Evolutionary conservation across 2,888 invertebrate species (phyloP).

Genomic region (Acanthoscelides obtectus): DNA sequence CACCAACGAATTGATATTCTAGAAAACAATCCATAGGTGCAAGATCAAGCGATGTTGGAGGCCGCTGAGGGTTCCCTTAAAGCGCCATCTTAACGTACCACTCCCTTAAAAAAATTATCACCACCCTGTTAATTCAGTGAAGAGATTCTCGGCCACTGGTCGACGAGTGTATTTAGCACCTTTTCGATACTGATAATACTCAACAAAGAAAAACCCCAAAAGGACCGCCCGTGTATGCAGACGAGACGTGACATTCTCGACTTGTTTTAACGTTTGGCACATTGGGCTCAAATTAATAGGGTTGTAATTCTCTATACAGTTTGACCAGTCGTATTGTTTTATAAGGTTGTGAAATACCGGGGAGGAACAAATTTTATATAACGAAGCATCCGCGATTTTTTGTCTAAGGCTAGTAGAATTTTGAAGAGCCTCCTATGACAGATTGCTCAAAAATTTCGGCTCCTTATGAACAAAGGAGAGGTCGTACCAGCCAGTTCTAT

Average conservation of each 20-base stretch:
- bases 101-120: neutral
- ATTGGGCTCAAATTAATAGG: neutral
- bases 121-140: neutral
- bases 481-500: too few relatives aligned
- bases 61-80: neutral
- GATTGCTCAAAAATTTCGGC: too few relatives aligned
- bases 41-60: too few relatives aligned
- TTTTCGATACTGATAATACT: neutral
- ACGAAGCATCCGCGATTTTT: neutral
- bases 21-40: too few relatives aligned
- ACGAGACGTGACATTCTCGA: neutral
- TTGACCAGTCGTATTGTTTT: neutral
- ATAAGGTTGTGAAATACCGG: neutral
- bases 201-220: neutral
- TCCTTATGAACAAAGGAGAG: too few relatives aligned
- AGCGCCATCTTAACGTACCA: neutral
- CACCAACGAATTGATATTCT: too few relatives aligned
- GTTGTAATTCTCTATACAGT: neutral
- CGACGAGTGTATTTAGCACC: neutral
- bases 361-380: too few relatives aligned
- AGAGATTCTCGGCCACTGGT: neutral
- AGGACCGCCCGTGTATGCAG: neutral
- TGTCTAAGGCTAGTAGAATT: too few relatives aligned
- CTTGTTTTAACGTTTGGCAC: neutral
- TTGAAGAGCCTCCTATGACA: too few relatives aligned